Percentiles rank a stretch among this genome's conserved stretches.
phyloP scores from a whole-genome alignment of 2,797 vertebrate species.

The Smutsia gigantea region DNA sequence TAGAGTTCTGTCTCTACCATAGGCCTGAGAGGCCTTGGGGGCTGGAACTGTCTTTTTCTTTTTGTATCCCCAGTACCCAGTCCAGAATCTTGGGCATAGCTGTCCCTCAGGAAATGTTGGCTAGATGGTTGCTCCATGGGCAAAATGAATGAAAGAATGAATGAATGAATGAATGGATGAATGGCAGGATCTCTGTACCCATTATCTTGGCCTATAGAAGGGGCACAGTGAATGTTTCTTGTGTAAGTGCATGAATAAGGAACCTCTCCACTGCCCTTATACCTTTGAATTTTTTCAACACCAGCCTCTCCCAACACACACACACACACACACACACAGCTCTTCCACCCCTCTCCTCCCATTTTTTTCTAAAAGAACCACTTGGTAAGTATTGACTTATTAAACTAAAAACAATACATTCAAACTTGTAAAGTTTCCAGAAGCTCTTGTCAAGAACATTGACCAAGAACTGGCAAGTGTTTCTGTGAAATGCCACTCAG shows the following conservation, averaged over 20 bases:
- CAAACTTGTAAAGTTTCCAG: slow-evolving; percentile 31
- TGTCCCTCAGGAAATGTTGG: neutral
- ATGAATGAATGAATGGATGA: neutral
- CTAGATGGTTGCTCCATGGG: neutral
- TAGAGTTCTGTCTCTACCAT: slow-evolving; percentile 1
- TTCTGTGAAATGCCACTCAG: neutral
- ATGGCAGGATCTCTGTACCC: neutral
- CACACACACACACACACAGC: neutral
- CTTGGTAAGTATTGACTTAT: neutral
- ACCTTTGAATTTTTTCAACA: neutral
- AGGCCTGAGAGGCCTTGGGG: neutral
- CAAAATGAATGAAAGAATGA: neutral
- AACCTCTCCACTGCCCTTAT: neutral
- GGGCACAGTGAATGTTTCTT: neutral
- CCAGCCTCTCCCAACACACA: neutral
- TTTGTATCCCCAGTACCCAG: neutral
- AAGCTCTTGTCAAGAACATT: slow-evolving; percentile 20
- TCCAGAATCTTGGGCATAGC: neutral
- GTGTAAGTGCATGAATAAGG: neutral
- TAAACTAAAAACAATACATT: slow-evolving; percentile 5
- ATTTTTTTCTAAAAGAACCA: neutral
- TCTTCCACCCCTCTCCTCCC: neutral
- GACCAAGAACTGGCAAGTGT: neutral
- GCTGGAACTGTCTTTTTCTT: neutral
- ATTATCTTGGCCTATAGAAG: neutral